Evolutionary conservation across 35 echinoderm and acorn worm genomes (phyloP).

Genomic region (Stichopus chloronotus): DNA sequence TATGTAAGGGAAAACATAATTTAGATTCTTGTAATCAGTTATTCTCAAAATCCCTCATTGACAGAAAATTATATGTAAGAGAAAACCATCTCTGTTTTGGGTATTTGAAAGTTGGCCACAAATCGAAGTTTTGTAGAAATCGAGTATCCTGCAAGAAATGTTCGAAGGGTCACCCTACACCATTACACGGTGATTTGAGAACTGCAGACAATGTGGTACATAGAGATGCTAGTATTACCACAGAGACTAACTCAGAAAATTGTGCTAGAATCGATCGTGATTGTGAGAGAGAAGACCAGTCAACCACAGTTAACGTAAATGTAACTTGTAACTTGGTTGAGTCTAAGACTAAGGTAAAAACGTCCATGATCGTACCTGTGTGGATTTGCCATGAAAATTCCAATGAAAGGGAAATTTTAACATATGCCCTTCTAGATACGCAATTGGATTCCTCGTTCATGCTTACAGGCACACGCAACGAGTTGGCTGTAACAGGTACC

Average conservation of each 20-base stretch:
- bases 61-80: slow-evolving; percentile 7
- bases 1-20: slow-evolving; percentile 26
- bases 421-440: slow-evolving; percentile 78
- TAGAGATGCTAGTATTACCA: not conserved
- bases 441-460: slow-evolving; percentile 73
- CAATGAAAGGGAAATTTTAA: slow-evolving; percentile 49
- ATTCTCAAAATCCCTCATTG: slow-evolving; percentile 11
- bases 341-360: not conserved
- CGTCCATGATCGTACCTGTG: slow-evolving; percentile 68
- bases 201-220: not conserved
- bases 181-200: slow-evolving; percentile 15
- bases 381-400: not conserved
- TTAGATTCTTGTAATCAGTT: not conserved
- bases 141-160: slow-evolving; percentile 8
- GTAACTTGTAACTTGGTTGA: not conserved
- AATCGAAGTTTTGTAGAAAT: slow-evolving; percentile 19
- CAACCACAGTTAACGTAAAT: not conserved
- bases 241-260: not conserved
- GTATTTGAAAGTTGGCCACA: slow-evolving; percentile 8
- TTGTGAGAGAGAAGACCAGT: not conserved
- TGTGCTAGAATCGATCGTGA: not conserved
- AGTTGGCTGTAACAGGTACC: slow-evolving; percentile 25
- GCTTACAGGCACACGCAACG: not conserved
- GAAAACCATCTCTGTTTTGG: slow-evolving; percentile 32
- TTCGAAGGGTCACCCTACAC: slow-evolving; percentile 24